These are phyloP conservation scores for Sigmodon hispidus DNA, from an alignment of 2,113 vertebrate genomes.

Conservation along the genomic window DNA sequence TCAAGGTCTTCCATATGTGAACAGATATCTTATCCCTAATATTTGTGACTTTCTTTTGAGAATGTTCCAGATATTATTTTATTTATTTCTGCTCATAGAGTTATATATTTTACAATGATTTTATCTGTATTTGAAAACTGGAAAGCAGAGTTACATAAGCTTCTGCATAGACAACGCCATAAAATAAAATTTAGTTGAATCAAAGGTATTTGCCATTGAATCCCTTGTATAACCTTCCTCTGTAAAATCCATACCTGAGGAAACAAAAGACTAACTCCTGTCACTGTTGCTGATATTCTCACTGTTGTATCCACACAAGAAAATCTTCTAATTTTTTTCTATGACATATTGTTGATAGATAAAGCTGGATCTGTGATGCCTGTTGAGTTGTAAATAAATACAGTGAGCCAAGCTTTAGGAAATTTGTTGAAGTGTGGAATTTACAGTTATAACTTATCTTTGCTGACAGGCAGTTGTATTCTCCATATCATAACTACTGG, in stretches of 20 bases:
- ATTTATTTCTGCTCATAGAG: background rate
- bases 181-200: background rate
- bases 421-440: background rate
- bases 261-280: background rate
- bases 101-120: background rate
- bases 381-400: background rate
- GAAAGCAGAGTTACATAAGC: background rate
- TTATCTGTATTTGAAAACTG: background rate
- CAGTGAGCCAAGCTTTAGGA: background rate
- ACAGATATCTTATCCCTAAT: background rate
- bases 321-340: background rate
- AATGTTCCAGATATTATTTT: background rate
- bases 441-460: slow-evolving; percentile 15
- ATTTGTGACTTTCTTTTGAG: background rate
- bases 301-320: background rate
- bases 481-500: background rate
- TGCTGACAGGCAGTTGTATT: background rate
- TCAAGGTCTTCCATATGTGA: background rate
- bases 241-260: background rate
- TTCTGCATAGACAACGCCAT: fast-evolving
- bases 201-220: background rate
- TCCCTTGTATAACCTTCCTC: fast-evolving
- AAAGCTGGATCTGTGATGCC: background rate
- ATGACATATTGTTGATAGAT: background rate
- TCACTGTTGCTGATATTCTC: background rate